A percentile compares a stretch with the other conserved stretches of the same genome.
Conservation (phyloP, 2,113 vertebrate genomes). For the Dasyornis broadbenti region DNA sequence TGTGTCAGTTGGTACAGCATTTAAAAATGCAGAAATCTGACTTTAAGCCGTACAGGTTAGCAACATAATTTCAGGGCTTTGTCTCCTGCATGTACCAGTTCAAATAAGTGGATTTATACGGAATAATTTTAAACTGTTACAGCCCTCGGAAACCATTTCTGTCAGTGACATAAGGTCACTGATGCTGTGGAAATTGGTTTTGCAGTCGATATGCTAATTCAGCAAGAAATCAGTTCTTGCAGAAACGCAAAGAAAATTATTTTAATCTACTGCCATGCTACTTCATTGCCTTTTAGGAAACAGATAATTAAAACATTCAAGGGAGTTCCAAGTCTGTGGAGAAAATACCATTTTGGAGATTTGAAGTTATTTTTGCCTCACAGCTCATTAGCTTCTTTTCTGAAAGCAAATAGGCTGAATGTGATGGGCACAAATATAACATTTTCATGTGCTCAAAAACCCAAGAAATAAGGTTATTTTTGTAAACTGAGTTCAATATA, state of each 20-base stretch:
- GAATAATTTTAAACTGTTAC: not conserved
- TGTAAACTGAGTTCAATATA: not conserved
- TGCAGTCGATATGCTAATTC: not conserved
- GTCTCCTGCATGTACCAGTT: not conserved
- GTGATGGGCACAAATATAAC: not conserved
- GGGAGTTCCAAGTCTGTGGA: not conserved
- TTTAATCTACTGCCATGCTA: not conserved
- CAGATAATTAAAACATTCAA: constrained; percentile 2
- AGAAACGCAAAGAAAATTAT: not conserved
- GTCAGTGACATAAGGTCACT: not conserved
- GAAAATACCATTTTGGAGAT: not conserved
- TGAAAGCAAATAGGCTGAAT: not conserved
- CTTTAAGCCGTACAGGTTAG: not conserved
- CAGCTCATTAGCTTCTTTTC: not conserved
- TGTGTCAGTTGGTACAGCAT: not conserved
- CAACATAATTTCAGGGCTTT: not conserved
- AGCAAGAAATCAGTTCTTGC: not conserved
- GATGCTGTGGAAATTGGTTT: constrained; percentile 5
- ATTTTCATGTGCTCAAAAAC: not conserved
- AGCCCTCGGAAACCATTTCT: not conserved
- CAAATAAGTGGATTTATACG: not conserved
- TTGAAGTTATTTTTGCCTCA: not conserved
- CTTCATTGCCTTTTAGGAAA: not conserved
- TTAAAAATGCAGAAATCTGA: not conserved
- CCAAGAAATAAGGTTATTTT: not conserved